Percentiles rank a stretch among this genome's conserved stretches.
phyloP scores from a whole-genome alignment of 1,140 invertebrate species.

The Gonioctena quinquepunctata region DNA sequence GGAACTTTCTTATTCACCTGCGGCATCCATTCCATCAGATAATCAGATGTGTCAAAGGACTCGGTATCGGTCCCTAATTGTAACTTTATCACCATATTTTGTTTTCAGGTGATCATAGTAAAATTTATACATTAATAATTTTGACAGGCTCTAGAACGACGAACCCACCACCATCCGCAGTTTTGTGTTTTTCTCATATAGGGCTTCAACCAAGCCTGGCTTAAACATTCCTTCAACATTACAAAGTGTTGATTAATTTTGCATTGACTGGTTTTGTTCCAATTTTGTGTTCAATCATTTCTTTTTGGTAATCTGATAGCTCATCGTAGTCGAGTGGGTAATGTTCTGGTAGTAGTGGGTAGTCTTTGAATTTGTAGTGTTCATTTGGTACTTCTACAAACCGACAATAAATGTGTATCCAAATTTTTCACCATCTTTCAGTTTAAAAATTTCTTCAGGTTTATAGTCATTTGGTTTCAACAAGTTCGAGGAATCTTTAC shows the following conservation, averaged over 20 bases:
- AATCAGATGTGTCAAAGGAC: constrained; percentile 44
- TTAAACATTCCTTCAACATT: constrained; percentile 47
- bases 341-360: constrained; percentile 53
- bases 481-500: too few relatives aligned
- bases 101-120: constrained; percentile 30
- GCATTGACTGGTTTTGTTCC: constrained; percentile 29
- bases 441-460: constrained; percentile 8
- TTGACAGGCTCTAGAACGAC: too few relatives aligned
- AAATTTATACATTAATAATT: too few relatives aligned
- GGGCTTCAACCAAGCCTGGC: constrained; percentile 42
- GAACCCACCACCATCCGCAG: constrained; percentile 54
- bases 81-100: constrained; percentile 24
- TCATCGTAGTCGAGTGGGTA: constrained; percentile 30
- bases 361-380: constrained; percentile 55
- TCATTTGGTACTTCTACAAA: too few relatives aligned
- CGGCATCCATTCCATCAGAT: constrained; percentile 6
- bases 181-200: constrained; percentile 50
- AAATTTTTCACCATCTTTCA: too few relatives aligned
- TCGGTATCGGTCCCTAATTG: constrained; percentile 44
- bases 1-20: too few relatives aligned
- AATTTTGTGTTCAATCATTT: constrained; percentile 16
- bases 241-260: constrained; percentile 54
- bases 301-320: constrained; percentile 51
- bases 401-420: too few relatives aligned
- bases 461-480: constrained; percentile 27